Conservation (phyloP, 2,113 vertebrate genomes). For the Scortum barcoo region DNA sequence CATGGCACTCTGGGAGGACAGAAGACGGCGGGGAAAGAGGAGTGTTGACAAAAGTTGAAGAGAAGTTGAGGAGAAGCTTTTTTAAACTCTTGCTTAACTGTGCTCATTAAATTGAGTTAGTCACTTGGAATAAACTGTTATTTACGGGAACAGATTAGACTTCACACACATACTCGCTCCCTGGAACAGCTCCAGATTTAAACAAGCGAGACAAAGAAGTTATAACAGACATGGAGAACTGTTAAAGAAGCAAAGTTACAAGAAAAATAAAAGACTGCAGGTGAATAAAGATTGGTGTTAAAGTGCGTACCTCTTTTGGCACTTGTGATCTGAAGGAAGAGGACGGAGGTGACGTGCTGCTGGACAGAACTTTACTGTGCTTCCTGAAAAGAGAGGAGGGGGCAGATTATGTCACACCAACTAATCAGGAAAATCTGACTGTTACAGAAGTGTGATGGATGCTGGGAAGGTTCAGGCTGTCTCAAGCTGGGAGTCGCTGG, state of each 20-base stretch:
- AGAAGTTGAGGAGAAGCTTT: conserved; percentile 30
- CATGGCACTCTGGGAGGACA: conserved; percentile 77
- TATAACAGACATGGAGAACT: not conserved
- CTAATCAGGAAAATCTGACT: conserved; percentile 3
- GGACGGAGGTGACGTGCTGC: conserved; percentile 84
- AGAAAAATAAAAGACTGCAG: not conserved
- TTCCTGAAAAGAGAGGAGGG: conserved; percentile 84
- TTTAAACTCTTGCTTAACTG: not conserved
- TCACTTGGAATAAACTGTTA: not conserved
- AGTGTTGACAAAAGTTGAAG: not conserved
- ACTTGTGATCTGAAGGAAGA: conserved; percentile 88
- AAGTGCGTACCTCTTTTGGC: conserved; percentile 87
- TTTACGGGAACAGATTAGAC: not conserved
- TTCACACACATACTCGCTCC: conserved; percentile 5
- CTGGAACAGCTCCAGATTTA: conserved; percentile 24
- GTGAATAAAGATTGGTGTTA: not conserved
- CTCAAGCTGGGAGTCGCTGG: not conserved
- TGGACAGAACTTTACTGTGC: conserved; percentile 94
- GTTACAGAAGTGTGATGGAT: not conserved
- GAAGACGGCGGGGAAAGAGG: not conserved
- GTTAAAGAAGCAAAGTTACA: not conserved
- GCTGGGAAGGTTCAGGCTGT: too few relatives aligned
- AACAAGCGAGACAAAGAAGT: not conserved
- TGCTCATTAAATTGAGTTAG: conserved; percentile 1
- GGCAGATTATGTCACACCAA: conserved; percentile 14